Conservation (phyloP, 2,113 vertebrate species). For the Pelecanoides urinatrix region DNA sequence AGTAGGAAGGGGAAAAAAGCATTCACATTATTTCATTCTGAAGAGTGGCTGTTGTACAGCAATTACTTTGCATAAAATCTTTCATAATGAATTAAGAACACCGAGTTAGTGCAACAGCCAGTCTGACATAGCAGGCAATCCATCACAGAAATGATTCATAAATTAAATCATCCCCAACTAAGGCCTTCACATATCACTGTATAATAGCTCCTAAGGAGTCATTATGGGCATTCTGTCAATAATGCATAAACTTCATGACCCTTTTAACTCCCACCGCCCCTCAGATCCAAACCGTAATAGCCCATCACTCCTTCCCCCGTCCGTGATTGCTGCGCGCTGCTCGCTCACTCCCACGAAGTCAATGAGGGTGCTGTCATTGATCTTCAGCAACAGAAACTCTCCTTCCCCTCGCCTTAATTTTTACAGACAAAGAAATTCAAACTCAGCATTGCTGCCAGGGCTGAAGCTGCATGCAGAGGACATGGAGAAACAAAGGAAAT, state of each 20-base stretch:
- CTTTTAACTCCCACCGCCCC: conserved; percentile 34
- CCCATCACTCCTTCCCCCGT: not conserved
- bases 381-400: not conserved
- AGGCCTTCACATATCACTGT: conserved; percentile 25
- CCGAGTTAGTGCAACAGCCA: not conserved
- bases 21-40: conserved; percentile 19
- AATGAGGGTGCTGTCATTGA: not conserved
- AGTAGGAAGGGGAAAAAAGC: not conserved
- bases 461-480: not conserved
- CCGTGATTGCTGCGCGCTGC: rapidly evolving
- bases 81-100: conserved; percentile 45
- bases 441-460: not conserved
- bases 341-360: not conserved
- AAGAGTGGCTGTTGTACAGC: conserved; percentile 32
- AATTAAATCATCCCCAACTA: conserved; percentile 52
- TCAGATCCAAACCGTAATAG: not conserved
- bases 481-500: not conserved
- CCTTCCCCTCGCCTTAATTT: not conserved
- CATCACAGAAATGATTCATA: conserved; percentile 53
- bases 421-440: not conserved
- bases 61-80: conserved; percentile 64
- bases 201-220: conserved; percentile 44
- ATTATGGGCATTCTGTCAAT: conserved; percentile 57
- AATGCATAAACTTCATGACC: conserved; percentile 41
- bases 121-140: conserved; percentile 35